phyloP scores from a whole-genome alignment of 2,113 vertebrate genomes.

The Halichoerus grypus region DNA sequence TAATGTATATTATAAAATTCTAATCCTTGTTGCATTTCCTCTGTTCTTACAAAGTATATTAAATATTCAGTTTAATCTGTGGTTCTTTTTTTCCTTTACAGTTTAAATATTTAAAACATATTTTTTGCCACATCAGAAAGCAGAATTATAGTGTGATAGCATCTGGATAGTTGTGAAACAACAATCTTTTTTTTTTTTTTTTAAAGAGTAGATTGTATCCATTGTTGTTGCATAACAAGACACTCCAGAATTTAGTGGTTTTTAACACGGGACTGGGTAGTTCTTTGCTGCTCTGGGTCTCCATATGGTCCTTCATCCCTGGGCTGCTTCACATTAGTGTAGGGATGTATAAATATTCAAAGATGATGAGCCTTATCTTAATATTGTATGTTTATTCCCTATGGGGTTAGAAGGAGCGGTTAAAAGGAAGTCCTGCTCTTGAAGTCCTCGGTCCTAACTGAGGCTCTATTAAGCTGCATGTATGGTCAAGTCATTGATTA shows the following conservation, averaged over 20 bases:
- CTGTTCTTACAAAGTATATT: conserved; percentile 30
- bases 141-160: neutral
- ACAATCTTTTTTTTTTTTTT: neutral
- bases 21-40: conserved; percentile 53
- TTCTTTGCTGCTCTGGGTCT: neutral
- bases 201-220: neutral
- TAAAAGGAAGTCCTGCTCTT: neutral
- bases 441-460: neutral
- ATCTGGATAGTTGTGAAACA: neutral
- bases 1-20: conserved; percentile 4
- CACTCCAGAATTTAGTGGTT: neutral
- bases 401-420: neutral
- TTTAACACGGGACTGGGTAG: neutral
- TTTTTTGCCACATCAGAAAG: neutral
- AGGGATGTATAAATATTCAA: neutral
- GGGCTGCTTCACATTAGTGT: neutral
- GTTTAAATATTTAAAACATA: conserved; percentile 40
- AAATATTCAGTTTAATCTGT: conserved; percentile 62
- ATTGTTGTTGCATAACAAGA: neutral
- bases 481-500: neutral
- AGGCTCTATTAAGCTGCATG: neutral
- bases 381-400: neutral
- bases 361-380: neutral
- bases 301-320: neutral
- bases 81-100: neutral